These are phyloP conservation scores for Phaedon cochleariae DNA, from an alignment of 2,888 invertebrate species.

Conservation along the genomic window DNA sequence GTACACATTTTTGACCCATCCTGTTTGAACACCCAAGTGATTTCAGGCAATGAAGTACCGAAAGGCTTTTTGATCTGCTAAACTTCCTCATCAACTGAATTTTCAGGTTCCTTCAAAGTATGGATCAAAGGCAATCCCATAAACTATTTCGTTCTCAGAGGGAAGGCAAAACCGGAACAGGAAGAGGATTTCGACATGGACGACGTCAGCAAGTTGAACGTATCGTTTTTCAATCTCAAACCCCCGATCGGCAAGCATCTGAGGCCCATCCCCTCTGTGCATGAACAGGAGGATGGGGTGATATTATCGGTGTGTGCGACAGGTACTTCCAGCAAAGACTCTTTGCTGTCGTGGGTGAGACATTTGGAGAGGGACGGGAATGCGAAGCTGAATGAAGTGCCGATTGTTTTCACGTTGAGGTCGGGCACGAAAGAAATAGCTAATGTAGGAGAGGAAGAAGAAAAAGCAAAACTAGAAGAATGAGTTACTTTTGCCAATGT, in stretches of 20 bases:
- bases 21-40: too few species aligned
- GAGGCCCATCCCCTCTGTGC: conserved; percentile 71
- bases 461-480: conserved; percentile 14
- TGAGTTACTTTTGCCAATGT: too few species aligned
- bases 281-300: conserved; percentile 93
- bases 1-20: too few species aligned
- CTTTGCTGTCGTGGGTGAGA: conserved; percentile 90
- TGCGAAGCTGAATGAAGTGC: conserved; percentile 75
- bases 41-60: background rate
- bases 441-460: conserved; percentile 30
- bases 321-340: conserved; percentile 89
- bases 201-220: conserved; percentile 76
- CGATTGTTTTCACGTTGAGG: conserved; percentile 85
- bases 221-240: conserved; percentile 66
- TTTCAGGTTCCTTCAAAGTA: conserved; percentile 73
- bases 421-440: conserved; percentile 66
- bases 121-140: conserved; percentile 80
- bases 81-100: background rate
- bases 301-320: conserved; percentile 90
- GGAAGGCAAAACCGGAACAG: conserved; percentile 69
- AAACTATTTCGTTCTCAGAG: conserved; percentile 84
- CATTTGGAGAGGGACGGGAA: conserved; percentile 79
- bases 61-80: too few species aligned
- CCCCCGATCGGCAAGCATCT: conserved; percentile 59
- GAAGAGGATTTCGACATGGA: conserved; percentile 69